Evolutionary conservation across 1,140 invertebrate genomes (phyloP).

Genomic region (Epicauta chinensis): DNA sequence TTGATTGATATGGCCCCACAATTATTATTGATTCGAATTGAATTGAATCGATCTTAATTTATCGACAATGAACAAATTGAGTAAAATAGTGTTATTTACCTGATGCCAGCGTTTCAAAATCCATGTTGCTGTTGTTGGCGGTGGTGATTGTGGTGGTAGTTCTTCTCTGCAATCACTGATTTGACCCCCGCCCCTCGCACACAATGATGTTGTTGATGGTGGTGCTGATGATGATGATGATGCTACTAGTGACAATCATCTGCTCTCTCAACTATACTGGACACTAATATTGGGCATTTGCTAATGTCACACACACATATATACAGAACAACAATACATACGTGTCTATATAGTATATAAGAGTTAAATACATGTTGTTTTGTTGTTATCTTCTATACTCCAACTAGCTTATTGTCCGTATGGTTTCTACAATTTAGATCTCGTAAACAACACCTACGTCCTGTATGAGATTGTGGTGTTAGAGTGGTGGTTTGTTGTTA

Average conservation of each 20-base stretch:
- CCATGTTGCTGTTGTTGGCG: slow-evolving; percentile 32
- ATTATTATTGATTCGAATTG: too few relatives aligned
- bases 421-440: slow-evolving; percentile 11
- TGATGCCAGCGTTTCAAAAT: slow-evolving; percentile 39
- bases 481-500: too few relatives aligned
- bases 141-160: too few relatives aligned
- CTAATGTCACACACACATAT: slow-evolving; percentile 5
- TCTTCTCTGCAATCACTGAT: slow-evolving; percentile 25
- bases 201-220: too few relatives aligned
- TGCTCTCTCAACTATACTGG: slow-evolving; percentile 12
- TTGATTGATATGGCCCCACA: too few relatives aligned
- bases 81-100: slow-evolving; percentile 26
- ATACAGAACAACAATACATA: too few relatives aligned
- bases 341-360: too few relatives aligned
- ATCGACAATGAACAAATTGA: too few relatives aligned
- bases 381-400: slow-evolving; percentile 25
- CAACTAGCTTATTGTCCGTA: slow-evolving; percentile 29
- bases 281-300: slow-evolving; percentile 18
- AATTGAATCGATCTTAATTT: too few relatives aligned
- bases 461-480: too few relatives aligned
- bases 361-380: background rate
- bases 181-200: slow-evolving; percentile 29
- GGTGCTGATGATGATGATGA: too few relatives aligned
- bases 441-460: slow-evolving; percentile 24
- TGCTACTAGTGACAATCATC: slow-evolving; percentile 26